Percentiles rank a stretch among this genome's conserved stretches.
phyloP scores from a whole-genome alignment of 2,113 vertebrate genomes.

The Indri indri region DNA sequence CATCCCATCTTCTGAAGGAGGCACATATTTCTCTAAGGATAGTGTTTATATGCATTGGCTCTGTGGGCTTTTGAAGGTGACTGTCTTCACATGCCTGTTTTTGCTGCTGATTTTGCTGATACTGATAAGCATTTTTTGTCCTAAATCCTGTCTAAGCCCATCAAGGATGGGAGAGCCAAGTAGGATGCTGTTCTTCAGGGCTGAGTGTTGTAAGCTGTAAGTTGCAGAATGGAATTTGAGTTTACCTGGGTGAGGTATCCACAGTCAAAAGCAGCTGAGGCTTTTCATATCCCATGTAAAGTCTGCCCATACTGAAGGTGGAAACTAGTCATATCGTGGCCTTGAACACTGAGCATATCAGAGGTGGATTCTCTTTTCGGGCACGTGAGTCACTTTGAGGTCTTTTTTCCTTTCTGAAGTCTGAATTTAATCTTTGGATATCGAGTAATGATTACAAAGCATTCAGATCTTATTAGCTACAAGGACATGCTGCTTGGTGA shows the following conservation, averaged over 20 bases:
- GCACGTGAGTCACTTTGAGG: not conserved
- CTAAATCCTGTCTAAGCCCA: not conserved
- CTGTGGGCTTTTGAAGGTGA: not conserved
- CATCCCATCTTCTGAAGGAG: not conserved
- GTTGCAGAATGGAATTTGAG: not conserved
- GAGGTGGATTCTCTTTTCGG: not conserved
- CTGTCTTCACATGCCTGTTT: not conserved
- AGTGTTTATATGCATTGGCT: not conserved
- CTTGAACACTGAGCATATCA: not conserved
- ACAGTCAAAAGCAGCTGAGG: not conserved
- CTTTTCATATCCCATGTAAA: too few species aligned
- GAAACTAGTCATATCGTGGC: not conserved
- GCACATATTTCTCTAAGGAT: not conserved
- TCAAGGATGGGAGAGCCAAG: not conserved
- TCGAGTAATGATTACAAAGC: conserved; percentile 16
- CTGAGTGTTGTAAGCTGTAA: too few species aligned
- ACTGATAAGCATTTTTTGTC: not conserved
- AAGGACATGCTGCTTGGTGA: not conserved
- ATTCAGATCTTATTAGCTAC: not conserved
- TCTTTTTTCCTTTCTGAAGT: not conserved
- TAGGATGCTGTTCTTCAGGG: not conserved
- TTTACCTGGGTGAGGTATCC: not conserved
- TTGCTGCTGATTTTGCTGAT: not conserved
- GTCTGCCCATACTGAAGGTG: not conserved
- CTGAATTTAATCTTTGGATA: conserved; percentile 37